phyloP scores from a whole-genome alignment of 2,888 invertebrate species.

The Calephelis perditalis region DNA sequence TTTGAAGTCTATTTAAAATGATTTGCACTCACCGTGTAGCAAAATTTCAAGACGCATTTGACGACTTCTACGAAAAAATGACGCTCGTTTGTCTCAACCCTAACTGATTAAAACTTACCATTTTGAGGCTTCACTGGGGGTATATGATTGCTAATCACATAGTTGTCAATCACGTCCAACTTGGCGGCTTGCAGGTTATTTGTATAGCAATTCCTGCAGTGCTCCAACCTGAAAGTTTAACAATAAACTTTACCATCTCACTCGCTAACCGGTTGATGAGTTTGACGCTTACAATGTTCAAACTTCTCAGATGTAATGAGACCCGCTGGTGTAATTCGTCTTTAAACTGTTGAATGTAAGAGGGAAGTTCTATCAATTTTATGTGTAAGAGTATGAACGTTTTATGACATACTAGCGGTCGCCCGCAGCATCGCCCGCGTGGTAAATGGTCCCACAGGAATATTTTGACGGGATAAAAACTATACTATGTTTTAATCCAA shows the following conservation, averaged over 20 bases:
- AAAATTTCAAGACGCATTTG: too few species aligned
- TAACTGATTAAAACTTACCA: conserved; percentile 47
- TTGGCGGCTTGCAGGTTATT: conserved; percentile 81
- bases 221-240: conserved; percentile 69
- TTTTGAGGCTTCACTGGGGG: conserved; percentile 65
- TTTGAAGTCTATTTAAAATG: too few species aligned
- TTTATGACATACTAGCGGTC: too few species aligned
- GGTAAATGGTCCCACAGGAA: too few species aligned
- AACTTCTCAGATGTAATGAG: not conserved
- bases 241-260: conserved; percentile 7
- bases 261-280: not conserved
- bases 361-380: too few species aligned
- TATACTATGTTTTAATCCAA: too few species aligned
- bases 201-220: conserved; percentile 90
- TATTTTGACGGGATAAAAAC: too few species aligned
- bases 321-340: not conserved
- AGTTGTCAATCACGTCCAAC: conserved; percentile 68
- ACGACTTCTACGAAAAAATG: too few species aligned
- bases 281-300: conserved; percentile 1
- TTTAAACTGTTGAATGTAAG: not conserved
- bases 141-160: conserved; percentile 72
- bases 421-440: too few species aligned
- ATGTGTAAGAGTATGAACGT: too few species aligned
- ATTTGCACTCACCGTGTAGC: too few species aligned
- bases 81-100: too few species aligned